phyloP scores from a whole-genome alignment of 2,113 vertebrate species.

The Albula goreensis region DNA sequence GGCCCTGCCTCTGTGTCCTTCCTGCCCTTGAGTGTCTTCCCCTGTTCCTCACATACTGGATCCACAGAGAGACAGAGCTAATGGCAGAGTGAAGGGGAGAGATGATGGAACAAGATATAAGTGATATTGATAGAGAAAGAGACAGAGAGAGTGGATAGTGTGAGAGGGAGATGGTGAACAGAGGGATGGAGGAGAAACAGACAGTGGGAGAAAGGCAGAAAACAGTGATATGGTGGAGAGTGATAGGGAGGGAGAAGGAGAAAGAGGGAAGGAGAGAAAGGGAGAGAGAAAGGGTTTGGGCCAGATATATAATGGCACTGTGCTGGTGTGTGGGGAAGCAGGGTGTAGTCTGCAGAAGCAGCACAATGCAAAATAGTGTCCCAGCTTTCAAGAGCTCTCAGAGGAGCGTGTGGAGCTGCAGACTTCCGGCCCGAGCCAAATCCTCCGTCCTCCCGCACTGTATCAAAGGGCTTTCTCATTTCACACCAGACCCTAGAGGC shows the following conservation, averaged over 20 bases:
- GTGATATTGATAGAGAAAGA: too few relatives aligned
- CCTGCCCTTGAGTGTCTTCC: too few relatives aligned
- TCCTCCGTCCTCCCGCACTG: neutral
- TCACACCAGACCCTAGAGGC: neutral
- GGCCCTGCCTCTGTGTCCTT: too few relatives aligned
- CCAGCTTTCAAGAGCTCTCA: neutral
- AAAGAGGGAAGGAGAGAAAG: too few relatives aligned
- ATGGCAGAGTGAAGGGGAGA: too few relatives aligned
- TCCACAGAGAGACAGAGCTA: too few relatives aligned
- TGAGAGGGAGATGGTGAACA: too few relatives aligned
- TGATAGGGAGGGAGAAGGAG: neutral
- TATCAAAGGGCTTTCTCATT: conserved; percentile 7
- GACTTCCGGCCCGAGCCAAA: neutral
- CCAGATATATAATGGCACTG: neutral
- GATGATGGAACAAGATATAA: too few relatives aligned
- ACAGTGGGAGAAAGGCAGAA: too few relatives aligned
- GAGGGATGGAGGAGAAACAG: neutral
- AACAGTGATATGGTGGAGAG: neutral
- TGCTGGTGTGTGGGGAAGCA: neutral
- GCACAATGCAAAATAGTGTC: neutral
- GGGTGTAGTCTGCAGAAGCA: neutral
- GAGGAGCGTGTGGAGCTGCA: neutral
- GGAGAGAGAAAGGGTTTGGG: neutral
- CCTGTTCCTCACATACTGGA: too few relatives aligned
- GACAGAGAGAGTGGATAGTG: too few relatives aligned